A percentile compares a stretch with the other conserved stretches of the same genome.
Conservation (phyloP, 2,113 vertebrate genomes). For the Sakesphorus luctuosus region DNA sequence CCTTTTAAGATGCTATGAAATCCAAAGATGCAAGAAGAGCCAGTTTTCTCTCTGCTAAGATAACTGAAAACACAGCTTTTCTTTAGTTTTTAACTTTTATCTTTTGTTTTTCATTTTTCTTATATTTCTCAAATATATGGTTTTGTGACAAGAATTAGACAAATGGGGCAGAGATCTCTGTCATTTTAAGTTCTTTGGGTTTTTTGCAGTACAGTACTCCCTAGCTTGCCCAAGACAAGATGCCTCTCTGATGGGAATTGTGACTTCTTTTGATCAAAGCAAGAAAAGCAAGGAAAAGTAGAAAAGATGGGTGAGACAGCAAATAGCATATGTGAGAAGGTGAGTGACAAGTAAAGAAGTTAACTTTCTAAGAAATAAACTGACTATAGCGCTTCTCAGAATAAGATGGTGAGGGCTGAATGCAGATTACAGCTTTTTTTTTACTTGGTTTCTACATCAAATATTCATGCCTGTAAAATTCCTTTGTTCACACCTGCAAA, state of each 20-base stretch:
- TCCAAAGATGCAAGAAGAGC: constrained; percentile 25
- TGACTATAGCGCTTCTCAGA: not conserved
- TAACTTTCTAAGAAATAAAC: not conserved
- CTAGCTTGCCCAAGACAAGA: not conserved
- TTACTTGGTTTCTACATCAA: not conserved
- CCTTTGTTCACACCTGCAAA: not conserved
- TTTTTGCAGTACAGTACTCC: not conserved
- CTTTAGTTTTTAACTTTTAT: constrained; percentile 14
- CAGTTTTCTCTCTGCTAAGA: constrained; percentile 7
- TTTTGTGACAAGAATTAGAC: constrained; percentile 62
- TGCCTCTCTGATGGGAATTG: not conserved
- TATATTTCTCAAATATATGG: constrained; percentile 42
- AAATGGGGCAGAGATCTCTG: constrained; percentile 6
- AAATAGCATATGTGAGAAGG: not conserved
- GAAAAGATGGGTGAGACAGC: not conserved
- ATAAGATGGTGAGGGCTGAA: not conserved
- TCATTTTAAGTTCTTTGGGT: constrained; percentile 17
- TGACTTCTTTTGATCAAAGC: not conserved
- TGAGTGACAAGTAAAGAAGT: not conserved
- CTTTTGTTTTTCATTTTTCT: constrained; percentile 14
- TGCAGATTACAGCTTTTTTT: not conserved
- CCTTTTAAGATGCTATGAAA: constrained; percentile 50
- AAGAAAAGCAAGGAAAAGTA: not conserved
- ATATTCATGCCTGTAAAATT: not conserved
- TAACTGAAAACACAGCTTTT: constrained; percentile 31